Evolutionary conservation across 2,797 vertebrate species (phyloP), one percentile per base, ranked within the genome.

Genomic region (Spinibarbus caldwelli): DNA sequence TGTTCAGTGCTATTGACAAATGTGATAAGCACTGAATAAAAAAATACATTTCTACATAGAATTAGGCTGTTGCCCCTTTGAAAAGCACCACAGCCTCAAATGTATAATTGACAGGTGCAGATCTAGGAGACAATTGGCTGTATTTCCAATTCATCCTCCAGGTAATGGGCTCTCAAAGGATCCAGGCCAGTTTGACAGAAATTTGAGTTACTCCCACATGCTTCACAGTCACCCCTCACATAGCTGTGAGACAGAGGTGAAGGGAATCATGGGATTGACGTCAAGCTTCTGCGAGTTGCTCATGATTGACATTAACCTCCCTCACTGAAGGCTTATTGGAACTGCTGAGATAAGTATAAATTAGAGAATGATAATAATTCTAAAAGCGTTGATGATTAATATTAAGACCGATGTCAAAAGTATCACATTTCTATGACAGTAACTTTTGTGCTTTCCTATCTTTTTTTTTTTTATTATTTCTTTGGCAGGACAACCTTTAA

Each of bases 341-440:
- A 29, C 26, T 7, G 38, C 67, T 70, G 38, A 45, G 15, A 43
- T 73, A 26, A 21, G 26, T 47, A 26, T 17, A 38, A 52, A n/a
- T 6, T 23, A 52, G 23, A 57, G 15, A 11, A 34, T 34, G 4
- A 54, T 36, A 52, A 54, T 15, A 2, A 36, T 49, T 34, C 23
- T 76, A 76, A 52, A 76, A 54, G 72, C 49, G n/a, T 26, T 54
- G 21, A 77, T 23, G 19, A 77, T 57, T 57, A 49, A 75, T 31
- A 34, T 9, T 52, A 49, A 6, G 7, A 21, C 17, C 0, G 3
- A 21, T 49, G 43, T 73, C 71, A 29, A 43, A 29, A 17, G n/a
- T 29, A 47, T 12, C n/a, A 10, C 2, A 72, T 31, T 73, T 73
- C n/a, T 29, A 21, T 73, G 9, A 73, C n/a, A 47, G 71, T 26